phyloP scores from a whole-genome alignment of 2,888 invertebrate species.

The Ptychoptera contaminata region DNA sequence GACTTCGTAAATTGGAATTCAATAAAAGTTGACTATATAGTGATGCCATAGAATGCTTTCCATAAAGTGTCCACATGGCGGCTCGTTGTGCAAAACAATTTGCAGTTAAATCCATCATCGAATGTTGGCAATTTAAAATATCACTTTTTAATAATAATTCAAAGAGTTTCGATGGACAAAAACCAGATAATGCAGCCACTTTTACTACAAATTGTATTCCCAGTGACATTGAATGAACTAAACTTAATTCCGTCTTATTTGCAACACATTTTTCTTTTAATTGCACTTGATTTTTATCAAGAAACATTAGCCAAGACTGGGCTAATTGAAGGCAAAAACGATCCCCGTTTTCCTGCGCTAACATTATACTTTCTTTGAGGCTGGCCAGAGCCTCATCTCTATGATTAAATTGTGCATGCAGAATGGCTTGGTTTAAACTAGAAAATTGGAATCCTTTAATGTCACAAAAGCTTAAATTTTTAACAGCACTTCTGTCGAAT shows the following conservation, averaged over 20 bases:
- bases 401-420: constrained; percentile 63
- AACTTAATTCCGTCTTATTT: constrained; percentile 48
- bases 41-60: constrained; percentile 70
- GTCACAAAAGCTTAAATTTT: constrained; percentile 34
- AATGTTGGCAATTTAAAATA: constrained; percentile 70
- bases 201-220: constrained; percentile 64
- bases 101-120: constrained; percentile 63
- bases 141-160: constrained; percentile 72
- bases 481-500: constrained; percentile 49
- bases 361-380: constrained; percentile 71
- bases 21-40: constrained; percentile 65
- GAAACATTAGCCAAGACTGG: constrained; percentile 61
- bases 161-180: constrained; percentile 29
- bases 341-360: constrained; percentile 79
- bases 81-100: constrained; percentile 68
- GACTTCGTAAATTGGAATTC: constrained; percentile 54
- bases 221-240: constrained; percentile 55
- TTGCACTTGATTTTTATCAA: constrained; percentile 37
- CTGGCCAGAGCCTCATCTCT: constrained; percentile 65
- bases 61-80: constrained; percentile 77
- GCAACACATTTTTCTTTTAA: constrained; percentile 51
- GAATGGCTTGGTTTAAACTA: constrained; percentile 75
- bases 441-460: constrained; percentile 62
- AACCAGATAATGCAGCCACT: constrained; percentile 42
- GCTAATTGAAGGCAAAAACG: constrained; percentile 72